Evolutionary conservation across 2,797 vertebrate species (phyloP).

Genomic region (Okamejei kenojei): DNA sequence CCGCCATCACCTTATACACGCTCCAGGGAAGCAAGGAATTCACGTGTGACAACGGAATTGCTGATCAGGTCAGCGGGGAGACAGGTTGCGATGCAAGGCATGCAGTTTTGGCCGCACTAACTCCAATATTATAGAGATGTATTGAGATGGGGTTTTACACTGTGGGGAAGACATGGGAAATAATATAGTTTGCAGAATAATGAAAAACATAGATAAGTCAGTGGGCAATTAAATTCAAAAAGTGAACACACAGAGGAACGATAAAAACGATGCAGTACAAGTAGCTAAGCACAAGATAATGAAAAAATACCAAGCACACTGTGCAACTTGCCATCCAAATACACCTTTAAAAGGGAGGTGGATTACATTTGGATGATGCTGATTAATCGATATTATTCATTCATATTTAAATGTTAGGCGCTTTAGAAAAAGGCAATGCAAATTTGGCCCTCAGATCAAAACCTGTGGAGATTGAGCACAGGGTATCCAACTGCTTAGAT

Average conservation of each 20-base stretch:
- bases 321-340: not conserved
- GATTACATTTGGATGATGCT: not conserved
- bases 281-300: not conserved
- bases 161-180: not conserved
- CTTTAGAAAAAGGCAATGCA: not conserved
- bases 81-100: not conserved
- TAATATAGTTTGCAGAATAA: not conserved
- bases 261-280: not conserved
- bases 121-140: not conserved
- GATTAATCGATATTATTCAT: not conserved
- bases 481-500: not conserved
- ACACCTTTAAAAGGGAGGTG: not conserved
- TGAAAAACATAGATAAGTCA: not conserved
- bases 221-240: not conserved
- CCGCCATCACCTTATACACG: too few relatives aligned
- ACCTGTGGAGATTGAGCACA: not conserved
- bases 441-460: not conserved
- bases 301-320: not conserved
- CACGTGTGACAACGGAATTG: not conserved
- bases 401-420: not conserved
- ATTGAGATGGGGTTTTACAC: not conserved
- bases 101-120: not conserved
- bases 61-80: not conserved
- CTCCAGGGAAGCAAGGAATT: not conserved
- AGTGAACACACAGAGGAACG: not conserved